Percentiles rank a stretch among this genome's conserved stretches.
Evolutionary conservation across 2,113 vertebrate genomes (phyloP).

Genomic region (Podilymbus podiceps): DNA sequence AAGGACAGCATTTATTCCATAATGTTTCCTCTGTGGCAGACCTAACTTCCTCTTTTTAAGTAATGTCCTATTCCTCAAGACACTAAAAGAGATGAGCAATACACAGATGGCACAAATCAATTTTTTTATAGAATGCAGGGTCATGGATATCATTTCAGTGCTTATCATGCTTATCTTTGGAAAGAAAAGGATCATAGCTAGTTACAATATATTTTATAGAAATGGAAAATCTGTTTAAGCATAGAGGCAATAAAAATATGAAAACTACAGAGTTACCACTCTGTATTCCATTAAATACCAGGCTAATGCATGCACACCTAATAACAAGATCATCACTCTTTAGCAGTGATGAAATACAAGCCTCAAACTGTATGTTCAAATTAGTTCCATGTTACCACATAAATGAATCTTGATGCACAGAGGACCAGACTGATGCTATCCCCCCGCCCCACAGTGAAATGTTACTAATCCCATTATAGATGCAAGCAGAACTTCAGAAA

Average conservation of each 20-base stretch:
- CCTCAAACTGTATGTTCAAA: background rate
- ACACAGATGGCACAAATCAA: background rate
- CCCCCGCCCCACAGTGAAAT: rapidly evolving
- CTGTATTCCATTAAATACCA: background rate
- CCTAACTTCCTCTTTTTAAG: background rate
- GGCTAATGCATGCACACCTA: background rate
- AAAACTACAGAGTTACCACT: background rate
- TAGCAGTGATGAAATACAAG: background rate
- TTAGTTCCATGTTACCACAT: background rate
- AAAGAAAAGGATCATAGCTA: background rate
- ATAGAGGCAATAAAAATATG: background rate
- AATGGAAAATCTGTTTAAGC: too few relatives aligned
- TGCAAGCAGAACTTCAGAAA: background rate
- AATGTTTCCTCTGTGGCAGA: slow-evolving; percentile 16
- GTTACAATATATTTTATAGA: too few relatives aligned
- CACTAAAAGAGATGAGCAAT: background rate
- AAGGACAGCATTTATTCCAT: slow-evolving; percentile 1
- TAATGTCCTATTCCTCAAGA: background rate
- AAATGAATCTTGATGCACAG: background rate
- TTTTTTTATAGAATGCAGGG: background rate
- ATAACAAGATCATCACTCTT: background rate
- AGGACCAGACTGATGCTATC: background rate
- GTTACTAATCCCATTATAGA: background rate
- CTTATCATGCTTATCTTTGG: background rate
- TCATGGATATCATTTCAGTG: background rate